Conservation (phyloP, 2,113 vertebrate genomes). For the Larimichthys polyactis region DNA sequence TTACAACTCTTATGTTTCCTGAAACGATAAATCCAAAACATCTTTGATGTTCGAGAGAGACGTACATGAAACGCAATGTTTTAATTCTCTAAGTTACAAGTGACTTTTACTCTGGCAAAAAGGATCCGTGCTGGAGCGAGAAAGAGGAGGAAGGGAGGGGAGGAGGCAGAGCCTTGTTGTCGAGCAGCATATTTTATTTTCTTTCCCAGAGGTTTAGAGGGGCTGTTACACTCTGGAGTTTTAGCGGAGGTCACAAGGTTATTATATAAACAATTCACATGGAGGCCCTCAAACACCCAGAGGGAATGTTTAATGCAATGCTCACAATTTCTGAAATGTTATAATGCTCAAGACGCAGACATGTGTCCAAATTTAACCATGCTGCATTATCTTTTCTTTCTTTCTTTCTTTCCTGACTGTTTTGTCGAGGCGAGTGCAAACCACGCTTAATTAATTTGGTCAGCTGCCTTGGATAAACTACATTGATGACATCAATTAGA, state of each 20-base stretch:
- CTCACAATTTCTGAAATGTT: slow-evolving; percentile 62
- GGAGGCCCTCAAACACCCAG: slow-evolving; percentile 54
- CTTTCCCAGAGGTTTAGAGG: slow-evolving; percentile 68
- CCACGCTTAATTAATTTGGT: slow-evolving; percentile 78
- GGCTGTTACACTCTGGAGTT: slow-evolving; percentile 65
- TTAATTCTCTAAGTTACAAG: slow-evolving; percentile 78
- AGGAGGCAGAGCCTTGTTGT: slow-evolving; percentile 43
- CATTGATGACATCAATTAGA: slow-evolving; percentile 83
- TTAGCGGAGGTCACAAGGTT: slow-evolving; percentile 76
- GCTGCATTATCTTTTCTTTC: slow-evolving; percentile 34
- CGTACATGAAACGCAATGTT: slow-evolving; percentile 73
- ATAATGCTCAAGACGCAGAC: slow-evolving; percentile 52
- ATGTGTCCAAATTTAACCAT: slow-evolving; percentile 58
- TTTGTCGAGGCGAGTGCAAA: slow-evolving; percentile 52
- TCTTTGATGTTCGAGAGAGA: slow-evolving; percentile 67
- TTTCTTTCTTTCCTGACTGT: slow-evolving; percentile 9
- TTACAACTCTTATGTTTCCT: slow-evolving; percentile 77
- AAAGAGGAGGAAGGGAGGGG: neutral
- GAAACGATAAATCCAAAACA: slow-evolving; percentile 80
- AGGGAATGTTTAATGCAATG: slow-evolving; percentile 73
- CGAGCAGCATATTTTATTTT: slow-evolving; percentile 61
- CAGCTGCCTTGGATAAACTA: slow-evolving; percentile 80
- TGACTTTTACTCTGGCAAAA: slow-evolving; percentile 58
- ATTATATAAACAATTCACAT: slow-evolving; percentile 76
- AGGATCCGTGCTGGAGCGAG: slow-evolving; percentile 23